Conservation (phyloP, 2,888 invertebrate species). For the Corythucha ciliata region DNA sequence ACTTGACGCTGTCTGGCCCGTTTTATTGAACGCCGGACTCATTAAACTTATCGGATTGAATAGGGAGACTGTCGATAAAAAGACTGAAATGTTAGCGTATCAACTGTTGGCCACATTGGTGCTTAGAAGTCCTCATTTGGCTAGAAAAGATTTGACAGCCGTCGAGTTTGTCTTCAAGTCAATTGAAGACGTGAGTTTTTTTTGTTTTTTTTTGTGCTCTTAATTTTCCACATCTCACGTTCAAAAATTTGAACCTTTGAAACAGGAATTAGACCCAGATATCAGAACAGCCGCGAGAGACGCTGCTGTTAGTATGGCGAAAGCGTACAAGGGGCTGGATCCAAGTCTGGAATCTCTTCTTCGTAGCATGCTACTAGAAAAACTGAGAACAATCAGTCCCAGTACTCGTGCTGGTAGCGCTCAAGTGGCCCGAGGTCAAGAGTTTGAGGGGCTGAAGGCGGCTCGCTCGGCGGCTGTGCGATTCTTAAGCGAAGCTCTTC, state of each 20-base stretch:
- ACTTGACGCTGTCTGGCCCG: slow-evolving; percentile 55
- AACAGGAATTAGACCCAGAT: slow-evolving; percentile 18
- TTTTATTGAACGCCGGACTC: slow-evolving; percentile 60
- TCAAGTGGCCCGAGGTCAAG: slow-evolving; percentile 15
- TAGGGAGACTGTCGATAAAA: slow-evolving; percentile 50
- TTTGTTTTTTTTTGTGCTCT: neutral
- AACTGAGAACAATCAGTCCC: slow-evolving; percentile 14
- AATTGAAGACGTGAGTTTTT: slow-evolving; percentile 42
- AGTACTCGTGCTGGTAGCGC: slow-evolving; percentile 17
- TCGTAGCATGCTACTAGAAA: slow-evolving; percentile 5
- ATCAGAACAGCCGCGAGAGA: slow-evolving; percentile 16
- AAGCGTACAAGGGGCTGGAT: slow-evolving; percentile 11
- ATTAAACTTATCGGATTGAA: slow-evolving; percentile 61
- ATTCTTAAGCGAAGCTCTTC: slow-evolving; percentile 52
- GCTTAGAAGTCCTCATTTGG: slow-evolving; percentile 46
- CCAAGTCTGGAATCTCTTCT: slow-evolving; percentile 4
- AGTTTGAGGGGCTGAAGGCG: slow-evolving; percentile 42
- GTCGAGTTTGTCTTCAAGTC: slow-evolving; percentile 48
- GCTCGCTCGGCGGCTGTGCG: slow-evolving; percentile 74
- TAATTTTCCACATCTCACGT: neutral
- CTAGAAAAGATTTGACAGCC: slow-evolving; percentile 56
- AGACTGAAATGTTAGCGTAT: slow-evolving; percentile 55
- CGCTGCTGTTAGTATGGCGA: slow-evolving; percentile 16
- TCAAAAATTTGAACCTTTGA: neutral
- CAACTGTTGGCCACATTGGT: slow-evolving; percentile 61